Evolutionary conservation across 2,888 invertebrate species (phyloP).

Genomic region (Tipula helvola): DNA sequence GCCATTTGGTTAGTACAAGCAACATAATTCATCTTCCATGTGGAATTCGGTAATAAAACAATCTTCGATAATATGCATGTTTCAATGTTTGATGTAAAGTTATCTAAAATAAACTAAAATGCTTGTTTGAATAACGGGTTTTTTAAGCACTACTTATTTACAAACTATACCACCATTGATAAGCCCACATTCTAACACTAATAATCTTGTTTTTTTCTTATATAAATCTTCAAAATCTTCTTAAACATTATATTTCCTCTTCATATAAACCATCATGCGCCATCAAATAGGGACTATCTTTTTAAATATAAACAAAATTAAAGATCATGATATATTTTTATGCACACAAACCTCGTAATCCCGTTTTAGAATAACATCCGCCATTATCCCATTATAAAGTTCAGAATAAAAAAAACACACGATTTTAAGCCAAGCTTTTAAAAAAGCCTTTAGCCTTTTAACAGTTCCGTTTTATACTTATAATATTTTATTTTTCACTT

Average conservation of each 20-base stretch:
- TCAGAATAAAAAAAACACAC: not conserved
- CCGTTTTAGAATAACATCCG: conserved; percentile 6
- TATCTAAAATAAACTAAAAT: too few relatives aligned
- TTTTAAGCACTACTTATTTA: too few relatives aligned
- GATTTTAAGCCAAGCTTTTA: not conserved
- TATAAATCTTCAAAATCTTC: not conserved
- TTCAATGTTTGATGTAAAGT: too few relatives aligned
- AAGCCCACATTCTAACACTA: too few relatives aligned
- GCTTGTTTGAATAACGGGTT: too few relatives aligned
- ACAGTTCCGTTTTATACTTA: not conserved
- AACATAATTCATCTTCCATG: too few relatives aligned
- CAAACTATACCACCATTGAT: too few relatives aligned
- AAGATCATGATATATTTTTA: not conserved
- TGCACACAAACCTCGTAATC: conserved; percentile 7
- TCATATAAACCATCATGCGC: not conserved
- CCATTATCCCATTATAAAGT: conserved; percentile 9
- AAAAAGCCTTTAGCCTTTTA: not conserved
- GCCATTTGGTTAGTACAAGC: too few relatives aligned
- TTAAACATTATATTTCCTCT: not conserved
- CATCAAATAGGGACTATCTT: not conserved
- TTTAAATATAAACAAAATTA: not conserved
- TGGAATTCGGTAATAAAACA: too few relatives aligned
- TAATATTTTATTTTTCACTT: not conserved
- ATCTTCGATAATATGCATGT: too few relatives aligned
- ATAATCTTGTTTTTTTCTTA: too few relatives aligned